Evolutionary conservation across 2,888 invertebrate species (phyloP).

Genomic region (Lasioglossum malachurum): DNA sequence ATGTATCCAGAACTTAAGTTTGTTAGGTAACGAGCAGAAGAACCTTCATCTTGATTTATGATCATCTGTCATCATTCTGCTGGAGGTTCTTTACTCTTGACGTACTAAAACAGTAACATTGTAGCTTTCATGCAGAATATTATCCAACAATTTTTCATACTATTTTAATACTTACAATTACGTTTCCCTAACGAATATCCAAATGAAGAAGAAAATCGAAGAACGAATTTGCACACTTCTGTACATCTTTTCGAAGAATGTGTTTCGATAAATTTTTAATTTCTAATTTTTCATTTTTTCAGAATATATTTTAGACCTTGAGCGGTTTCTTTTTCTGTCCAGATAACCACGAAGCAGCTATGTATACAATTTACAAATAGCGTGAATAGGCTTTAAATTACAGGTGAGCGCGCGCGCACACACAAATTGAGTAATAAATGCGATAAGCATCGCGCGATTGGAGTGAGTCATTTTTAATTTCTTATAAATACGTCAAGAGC

Average conservation of each 20-base stretch:
- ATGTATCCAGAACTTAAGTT: not conserved
- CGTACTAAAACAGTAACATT: not conserved
- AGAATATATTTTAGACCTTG: not conserved
- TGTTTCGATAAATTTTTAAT: not conserved
- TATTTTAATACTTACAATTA: not conserved
- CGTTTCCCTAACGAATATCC: not conserved
- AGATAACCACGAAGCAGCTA: too few species aligned
- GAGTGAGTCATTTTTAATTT: not conserved
- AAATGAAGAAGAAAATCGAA: not conserved
- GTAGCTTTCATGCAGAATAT: not conserved
- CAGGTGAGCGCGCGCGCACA: not conserved
- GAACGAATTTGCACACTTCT: not conserved
- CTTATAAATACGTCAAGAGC: not conserved
- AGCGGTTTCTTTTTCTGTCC: not conserved
- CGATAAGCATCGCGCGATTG: not conserved
- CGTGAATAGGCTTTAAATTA: not conserved
- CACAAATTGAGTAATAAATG: not conserved
- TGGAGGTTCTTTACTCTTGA: not conserved
- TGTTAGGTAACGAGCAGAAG: not conserved
- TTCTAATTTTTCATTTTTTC: not conserved
- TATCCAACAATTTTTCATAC: not conserved
- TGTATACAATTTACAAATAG: not conserved
- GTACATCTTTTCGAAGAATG: not conserved
- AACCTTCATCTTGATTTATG: constrained; percentile 11
- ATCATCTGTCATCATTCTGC: not conserved